Conservation (phyloP, 2,797 vertebrate species). For the Enteromius anoplus region DNA sequence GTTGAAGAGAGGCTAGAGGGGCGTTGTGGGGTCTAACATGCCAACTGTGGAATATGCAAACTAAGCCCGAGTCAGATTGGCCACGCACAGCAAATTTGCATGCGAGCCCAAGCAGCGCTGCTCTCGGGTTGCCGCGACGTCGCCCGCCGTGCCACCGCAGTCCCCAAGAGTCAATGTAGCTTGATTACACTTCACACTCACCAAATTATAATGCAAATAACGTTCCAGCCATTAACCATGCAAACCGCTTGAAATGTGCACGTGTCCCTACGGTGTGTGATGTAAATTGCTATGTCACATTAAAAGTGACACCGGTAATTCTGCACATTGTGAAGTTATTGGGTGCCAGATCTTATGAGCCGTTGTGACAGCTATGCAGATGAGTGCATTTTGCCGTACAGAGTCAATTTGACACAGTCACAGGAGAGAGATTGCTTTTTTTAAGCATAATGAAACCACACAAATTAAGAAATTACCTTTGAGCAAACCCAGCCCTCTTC, state of each 20-base stretch:
- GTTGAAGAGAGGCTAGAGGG: slow-evolving; percentile 49
- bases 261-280: slow-evolving; percentile 66
- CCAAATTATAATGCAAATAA: slow-evolving; percentile 72
- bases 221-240: slow-evolving; percentile 70
- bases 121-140: slow-evolving; percentile 54
- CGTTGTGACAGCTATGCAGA: slow-evolving; percentile 71
- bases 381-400: slow-evolving; percentile 69
- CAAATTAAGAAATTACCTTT: slow-evolving; percentile 73
- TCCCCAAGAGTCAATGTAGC: slow-evolving; percentile 65
- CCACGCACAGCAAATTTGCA: slow-evolving; percentile 58
- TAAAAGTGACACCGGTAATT: slow-evolving; percentile 73
- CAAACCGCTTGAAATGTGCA: slow-evolving; percentile 65
- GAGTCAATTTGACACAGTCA: slow-evolving; percentile 72
- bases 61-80: slow-evolving; percentile 49
- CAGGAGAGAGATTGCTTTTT: slow-evolving; percentile 71
- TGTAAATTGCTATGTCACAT: slow-evolving; percentile 74
- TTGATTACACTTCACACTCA: slow-evolving; percentile 71
- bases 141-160: slow-evolving; percentile 56
- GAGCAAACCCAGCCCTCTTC: slow-evolving; percentile 58
- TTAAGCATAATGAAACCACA: slow-evolving; percentile 68
- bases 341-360: slow-evolving; percentile 66
- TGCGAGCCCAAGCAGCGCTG: slow-evolving; percentile 49
- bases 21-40: slow-evolving; percentile 43
- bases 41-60: slow-evolving; percentile 56
- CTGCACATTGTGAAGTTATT: slow-evolving; percentile 72